A percentile compares a stretch with the other conserved stretches of the same genome.
These are phyloP conservation scores for Malurus alboscapulatus DNA, from an alignment of 2,113 vertebrate genomes.

Conservation along the genomic window DNA sequence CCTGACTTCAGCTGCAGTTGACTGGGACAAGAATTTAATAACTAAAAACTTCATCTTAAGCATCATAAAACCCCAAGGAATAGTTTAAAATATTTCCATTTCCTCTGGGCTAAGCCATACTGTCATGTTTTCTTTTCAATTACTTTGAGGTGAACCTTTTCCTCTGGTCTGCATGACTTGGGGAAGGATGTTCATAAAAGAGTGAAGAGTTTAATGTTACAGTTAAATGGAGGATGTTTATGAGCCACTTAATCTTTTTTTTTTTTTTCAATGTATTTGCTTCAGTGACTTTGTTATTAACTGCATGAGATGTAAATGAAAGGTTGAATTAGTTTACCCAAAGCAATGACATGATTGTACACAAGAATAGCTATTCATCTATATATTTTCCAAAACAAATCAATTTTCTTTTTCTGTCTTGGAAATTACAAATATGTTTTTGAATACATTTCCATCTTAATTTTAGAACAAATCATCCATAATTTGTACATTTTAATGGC, in stretches of 20 bases:
- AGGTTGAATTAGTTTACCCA: background rate
- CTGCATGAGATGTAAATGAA: background rate
- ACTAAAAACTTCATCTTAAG: background rate
- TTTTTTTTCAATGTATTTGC: background rate
- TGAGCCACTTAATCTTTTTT: background rate
- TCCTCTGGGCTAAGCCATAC: background rate
- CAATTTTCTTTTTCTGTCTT: background rate
- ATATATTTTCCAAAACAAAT: background rate
- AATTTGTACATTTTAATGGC: background rate
- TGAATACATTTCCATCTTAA: background rate
- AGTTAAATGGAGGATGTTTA: slow-evolving; percentile 32
- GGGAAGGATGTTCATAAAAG: background rate
- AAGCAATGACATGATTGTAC: background rate
- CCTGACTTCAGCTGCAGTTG: background rate
- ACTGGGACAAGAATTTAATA: background rate
- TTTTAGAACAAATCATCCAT: background rate
- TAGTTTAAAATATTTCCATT: background rate
- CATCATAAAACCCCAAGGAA: background rate
- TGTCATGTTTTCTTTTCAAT: background rate
- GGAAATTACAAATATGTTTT: background rate
- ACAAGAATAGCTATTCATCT: background rate
- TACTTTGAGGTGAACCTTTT: background rate
- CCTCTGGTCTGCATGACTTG: background rate
- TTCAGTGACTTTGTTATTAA: slow-evolving; percentile 18
- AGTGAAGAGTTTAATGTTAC: background rate